These are phyloP conservation scores for Spheniscus mendiculus DNA, from an alignment of 2,113 vertebrate species.

Conservation along the genomic window DNA sequence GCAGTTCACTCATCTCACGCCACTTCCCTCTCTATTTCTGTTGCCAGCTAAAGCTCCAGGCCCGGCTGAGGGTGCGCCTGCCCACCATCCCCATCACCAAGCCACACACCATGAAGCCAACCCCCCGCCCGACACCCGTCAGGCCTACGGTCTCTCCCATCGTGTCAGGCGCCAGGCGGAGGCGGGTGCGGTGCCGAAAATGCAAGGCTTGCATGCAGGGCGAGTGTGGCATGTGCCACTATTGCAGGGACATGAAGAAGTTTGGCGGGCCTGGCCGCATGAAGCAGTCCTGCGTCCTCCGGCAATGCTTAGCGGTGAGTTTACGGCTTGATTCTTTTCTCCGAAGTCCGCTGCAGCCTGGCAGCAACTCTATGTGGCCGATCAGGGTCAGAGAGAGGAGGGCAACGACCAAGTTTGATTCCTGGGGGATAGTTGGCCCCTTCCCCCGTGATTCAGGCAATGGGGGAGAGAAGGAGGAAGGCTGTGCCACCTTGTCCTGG, in stretches of 20 bases:
- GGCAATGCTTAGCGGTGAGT: slow-evolving; percentile 92
- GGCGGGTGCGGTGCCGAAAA: slow-evolving; percentile 91
- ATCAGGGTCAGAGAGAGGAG: neutral
- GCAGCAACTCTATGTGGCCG: fast-evolving
- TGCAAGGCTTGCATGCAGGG: slow-evolving; percentile 91
- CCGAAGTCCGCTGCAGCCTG: neutral
- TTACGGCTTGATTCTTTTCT: neutral
- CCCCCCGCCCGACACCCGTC: slow-evolving; percentile 82
- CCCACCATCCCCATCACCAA: slow-evolving; percentile 83
- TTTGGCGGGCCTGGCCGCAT: slow-evolving; percentile 93
- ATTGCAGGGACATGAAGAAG: slow-evolving; percentile 95
- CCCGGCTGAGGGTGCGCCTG: slow-evolving; percentile 78
- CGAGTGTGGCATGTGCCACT: slow-evolving; percentile 92
- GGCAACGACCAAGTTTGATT: neutral
- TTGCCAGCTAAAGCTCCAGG: slow-evolving; percentile 77
- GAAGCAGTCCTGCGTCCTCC: slow-evolving; percentile 91
- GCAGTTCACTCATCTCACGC: fast-evolving
- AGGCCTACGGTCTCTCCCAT: slow-evolving; percentile 79
- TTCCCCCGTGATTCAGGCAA: fast-evolving
- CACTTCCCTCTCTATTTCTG: neutral
- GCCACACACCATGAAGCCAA: slow-evolving; percentile 83
- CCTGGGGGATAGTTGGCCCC: neutral
- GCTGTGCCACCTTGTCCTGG: neutral
- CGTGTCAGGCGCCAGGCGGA: slow-evolving; percentile 85
- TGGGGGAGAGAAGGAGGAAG: neutral